phyloP scores from a whole-genome alignment of 2,888 invertebrate genomes.

The Tenthredo distinguenda region DNA sequence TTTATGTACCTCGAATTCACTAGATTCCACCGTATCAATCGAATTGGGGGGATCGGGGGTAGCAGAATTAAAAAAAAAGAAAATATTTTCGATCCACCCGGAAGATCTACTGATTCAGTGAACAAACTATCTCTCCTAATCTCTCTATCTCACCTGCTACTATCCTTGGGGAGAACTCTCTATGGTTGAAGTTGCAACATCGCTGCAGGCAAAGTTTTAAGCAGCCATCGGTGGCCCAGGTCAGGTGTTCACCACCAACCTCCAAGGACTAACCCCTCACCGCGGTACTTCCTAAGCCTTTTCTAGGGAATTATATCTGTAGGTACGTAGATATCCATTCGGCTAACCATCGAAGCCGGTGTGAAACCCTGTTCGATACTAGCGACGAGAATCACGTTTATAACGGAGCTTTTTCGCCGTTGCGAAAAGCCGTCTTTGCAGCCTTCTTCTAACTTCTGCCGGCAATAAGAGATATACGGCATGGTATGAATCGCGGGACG shows the following conservation, averaged over 20 bases:
- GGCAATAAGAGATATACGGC: neutral
- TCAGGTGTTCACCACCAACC: slow-evolving; percentile 32
- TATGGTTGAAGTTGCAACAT: slow-evolving; percentile 31
- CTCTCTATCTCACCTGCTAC: neutral
- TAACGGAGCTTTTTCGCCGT: neutral
- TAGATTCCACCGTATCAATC: neutral
- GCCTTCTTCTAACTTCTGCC: neutral
- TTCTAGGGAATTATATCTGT: neutral
- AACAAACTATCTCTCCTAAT: neutral
- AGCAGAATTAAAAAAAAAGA: neutral
- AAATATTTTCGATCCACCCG: neutral
- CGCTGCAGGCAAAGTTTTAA: slow-evolving; percentile 39
- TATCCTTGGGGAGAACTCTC: slow-evolving; percentile 4
- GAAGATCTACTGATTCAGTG: neutral
- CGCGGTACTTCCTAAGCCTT: neutral
- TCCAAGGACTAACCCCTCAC: slow-evolving; percentile 8
- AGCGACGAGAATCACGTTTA: neutral
- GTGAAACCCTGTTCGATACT: neutral
- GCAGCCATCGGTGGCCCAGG: slow-evolving; percentile 48
- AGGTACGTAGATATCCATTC: neutral
- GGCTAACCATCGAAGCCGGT: neutral
- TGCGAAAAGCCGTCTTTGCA: neutral
- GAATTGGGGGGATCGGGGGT: neutral
- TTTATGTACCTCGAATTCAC: neutral
- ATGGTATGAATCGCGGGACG: neutral